Conservation (phyloP, 1,140 invertebrate species). For the Drosophila obscura region DNA sequence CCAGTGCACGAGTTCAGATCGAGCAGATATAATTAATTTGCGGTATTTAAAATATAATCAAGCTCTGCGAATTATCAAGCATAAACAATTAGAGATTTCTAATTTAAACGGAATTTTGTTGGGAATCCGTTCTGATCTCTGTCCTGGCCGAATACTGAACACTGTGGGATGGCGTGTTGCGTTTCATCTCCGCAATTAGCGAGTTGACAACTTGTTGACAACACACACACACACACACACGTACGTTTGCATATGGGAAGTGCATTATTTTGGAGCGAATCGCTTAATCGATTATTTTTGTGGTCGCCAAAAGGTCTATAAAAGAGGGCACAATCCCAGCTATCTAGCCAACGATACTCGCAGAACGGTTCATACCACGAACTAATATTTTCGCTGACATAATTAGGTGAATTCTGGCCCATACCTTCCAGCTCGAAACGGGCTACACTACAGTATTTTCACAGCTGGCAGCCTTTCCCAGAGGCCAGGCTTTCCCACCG, state of each 20-base stretch:
- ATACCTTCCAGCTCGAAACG: constrained; percentile 26
- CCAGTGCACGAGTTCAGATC: constrained; percentile 24
- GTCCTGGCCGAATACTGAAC: constrained; percentile 1
- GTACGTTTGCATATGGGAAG: constrained; percentile 4
- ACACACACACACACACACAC: too few species aligned
- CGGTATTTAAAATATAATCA: constrained; percentile 33
- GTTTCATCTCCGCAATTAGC: constrained; percentile 3
- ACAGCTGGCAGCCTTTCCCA: constrained; percentile 65
- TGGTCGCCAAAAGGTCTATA: constrained; percentile 13
- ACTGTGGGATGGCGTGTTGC: constrained; percentile 1
- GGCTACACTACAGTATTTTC: constrained; percentile 53
- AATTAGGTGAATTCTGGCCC: constrained; percentile 39
- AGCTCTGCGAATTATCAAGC: constrained; percentile 39
- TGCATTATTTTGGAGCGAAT: constrained; percentile 6
- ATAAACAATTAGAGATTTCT: constrained; percentile 72
- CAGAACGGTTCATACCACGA: constrained; percentile 10
- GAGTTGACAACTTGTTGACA: constrained; percentile 35
- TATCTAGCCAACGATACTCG: too few species aligned
- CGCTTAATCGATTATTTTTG: constrained; percentile 4
- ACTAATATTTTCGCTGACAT: constrained; percentile 53
- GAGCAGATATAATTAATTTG: constrained; percentile 42
- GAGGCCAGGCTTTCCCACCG: constrained; percentile 5
- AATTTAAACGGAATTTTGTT: constrained; percentile 80
- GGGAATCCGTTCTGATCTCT: constrained; percentile 36
- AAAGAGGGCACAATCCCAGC: constrained; percentile 21